These are phyloP conservation scores for Porites lobata DNA, from an alignment of 92 coral and sea anemone species.

Conservation along the genomic window DNA sequence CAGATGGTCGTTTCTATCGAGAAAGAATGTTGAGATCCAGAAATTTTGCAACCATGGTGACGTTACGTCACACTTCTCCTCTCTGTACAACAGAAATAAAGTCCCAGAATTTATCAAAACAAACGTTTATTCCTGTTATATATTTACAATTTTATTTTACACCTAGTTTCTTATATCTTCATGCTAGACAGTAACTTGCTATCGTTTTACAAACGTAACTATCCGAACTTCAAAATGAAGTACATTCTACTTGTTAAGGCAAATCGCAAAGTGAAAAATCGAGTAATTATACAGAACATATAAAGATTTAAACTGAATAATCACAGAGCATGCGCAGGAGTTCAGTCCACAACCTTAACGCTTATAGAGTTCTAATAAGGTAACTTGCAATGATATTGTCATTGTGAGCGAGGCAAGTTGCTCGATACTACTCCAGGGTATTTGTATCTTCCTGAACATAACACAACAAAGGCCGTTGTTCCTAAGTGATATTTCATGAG, in stretches of 20 bases:
- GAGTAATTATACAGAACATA: too few relatives aligned
- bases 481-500: too few relatives aligned
- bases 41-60: too few relatives aligned
- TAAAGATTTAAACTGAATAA: not conserved
- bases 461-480: too few relatives aligned
- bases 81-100: not conserved
- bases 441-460: too few relatives aligned
- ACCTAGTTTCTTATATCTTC: not conserved
- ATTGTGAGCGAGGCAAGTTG: too few relatives aligned
- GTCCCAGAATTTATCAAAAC: not conserved
- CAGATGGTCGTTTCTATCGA: too few relatives aligned
- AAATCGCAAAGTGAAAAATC: not conserved
- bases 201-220: constrained; percentile 13
- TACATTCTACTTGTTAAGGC: not conserved
- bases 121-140: not conserved
- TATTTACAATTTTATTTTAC: constrained; percentile 11
- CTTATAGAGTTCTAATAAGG: not conserved
- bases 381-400: too few relatives aligned
- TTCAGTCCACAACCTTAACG: too few relatives aligned
- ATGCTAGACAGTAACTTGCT: not conserved
- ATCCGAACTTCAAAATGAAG: not conserved
- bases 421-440: too few relatives aligned
- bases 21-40: too few relatives aligned
- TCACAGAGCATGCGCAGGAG: too few relatives aligned
- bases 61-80: not conserved